Evolutionary conservation across 53 echinoderm and acorn worm species (phyloP).

Genomic region (Zoroaster sp.): DNA sequence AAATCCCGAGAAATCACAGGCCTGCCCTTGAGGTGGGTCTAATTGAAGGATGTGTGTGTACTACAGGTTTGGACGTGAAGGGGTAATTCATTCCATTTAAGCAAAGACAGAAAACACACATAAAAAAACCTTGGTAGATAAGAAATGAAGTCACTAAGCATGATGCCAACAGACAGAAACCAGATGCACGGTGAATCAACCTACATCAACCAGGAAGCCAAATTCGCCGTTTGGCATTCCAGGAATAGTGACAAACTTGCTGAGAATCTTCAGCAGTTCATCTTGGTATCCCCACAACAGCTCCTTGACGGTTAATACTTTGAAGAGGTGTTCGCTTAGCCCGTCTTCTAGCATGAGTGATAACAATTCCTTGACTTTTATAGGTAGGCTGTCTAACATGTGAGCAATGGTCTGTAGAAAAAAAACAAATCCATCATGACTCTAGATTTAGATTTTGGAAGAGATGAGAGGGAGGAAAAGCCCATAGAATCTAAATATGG

Average conservation of each 20-base stretch:
- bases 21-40: too few relatives aligned
- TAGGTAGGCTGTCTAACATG: constrained; percentile 1
- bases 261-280: constrained; percentile 50
- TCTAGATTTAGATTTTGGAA: background rate
- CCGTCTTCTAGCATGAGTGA: constrained; percentile 1
- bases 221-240: constrained; percentile 69
- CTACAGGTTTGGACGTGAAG: too few relatives aligned
- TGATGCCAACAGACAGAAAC: too few relatives aligned
- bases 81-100: too few relatives aligned
- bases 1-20: too few relatives aligned
- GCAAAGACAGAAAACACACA: too few relatives aligned
- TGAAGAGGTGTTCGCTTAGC: constrained; percentile 50
- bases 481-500: too few relatives aligned
- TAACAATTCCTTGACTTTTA: background rate
- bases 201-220: constrained; percentile 81
- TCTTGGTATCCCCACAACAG: constrained; percentile 88
- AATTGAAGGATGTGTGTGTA: too few relatives aligned
- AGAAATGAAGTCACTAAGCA: too few relatives aligned
- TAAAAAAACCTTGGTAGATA: too few relatives aligned
- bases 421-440: too few relatives aligned
- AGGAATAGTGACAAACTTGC: constrained; percentile 58
- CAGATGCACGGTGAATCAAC: background rate
- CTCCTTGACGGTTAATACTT: constrained; percentile 57
- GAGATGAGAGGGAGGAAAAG: background rate
- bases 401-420: constrained; percentile 1